Base-by-base conservation (phyloP, 2,113 vertebrate species). In the Hipposideros armiger region DNA sequence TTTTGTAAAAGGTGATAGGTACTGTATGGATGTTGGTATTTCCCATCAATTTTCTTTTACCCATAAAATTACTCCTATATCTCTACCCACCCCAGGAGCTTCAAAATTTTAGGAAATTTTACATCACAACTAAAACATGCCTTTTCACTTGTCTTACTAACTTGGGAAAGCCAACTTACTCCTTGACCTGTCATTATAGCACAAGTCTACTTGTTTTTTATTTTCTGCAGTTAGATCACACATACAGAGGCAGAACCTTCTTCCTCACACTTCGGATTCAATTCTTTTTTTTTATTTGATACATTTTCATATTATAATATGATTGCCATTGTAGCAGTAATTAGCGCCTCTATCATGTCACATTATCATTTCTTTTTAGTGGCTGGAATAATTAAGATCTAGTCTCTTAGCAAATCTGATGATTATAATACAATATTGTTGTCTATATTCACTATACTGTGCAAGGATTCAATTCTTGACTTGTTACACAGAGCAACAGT, bases 1-100 rank as follows among this genome's bases (percentile, higher is more conserved):
- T 50, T 96, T 96, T 96, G 76, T 80, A 93, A 83, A 87, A 90
- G 36, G 19, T 95, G 73, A 2, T 66, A 56, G 92, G 19, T 87
- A 90, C 36, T 76, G 1, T 45, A 88, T 74, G 40, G 64, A 74
- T 92, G 47, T 94, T 90, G 70, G 60, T 45, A 64, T 76, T 64
- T 26, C 62, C 45, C 6, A 56, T 22, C 24, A 50, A 54, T 94
- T 93, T 73, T 96, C 58, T 91, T 95, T 81, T 95, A 66, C 28
- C 45, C 32, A 92, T 52, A 85, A 92, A 80, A 94, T 83, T 81
- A 95, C 50, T 58, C 52, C 52, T 50, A 54, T 19, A 45, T 24
- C 52, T 58, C 86, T 95, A 58, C 52, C 40, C 26, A 32, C 1
- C 40, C 14, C 24, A 2, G 62, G 22, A 67, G 81, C 70, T 91